Evolutionary conservation across 2,113 vertebrate species (phyloP), one percentile per base, ranked within the genome.

Genomic region (Beaufortia kweichowensis): DNA sequence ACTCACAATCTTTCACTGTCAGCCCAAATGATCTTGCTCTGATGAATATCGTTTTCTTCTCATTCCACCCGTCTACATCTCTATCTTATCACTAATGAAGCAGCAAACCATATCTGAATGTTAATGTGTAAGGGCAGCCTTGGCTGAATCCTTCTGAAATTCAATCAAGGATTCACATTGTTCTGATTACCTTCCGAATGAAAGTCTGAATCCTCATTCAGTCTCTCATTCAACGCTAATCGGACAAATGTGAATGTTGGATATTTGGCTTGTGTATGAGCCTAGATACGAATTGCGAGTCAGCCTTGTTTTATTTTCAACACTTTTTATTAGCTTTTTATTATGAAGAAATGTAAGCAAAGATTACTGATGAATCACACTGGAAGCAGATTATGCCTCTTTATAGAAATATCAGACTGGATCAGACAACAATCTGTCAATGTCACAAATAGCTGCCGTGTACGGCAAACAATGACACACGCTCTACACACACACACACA

Each of bases 21-120:
- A 17, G 28, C 55, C n/a, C 15, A 69, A 69, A 35, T 23, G n/a
- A 69, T 69, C 29, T 33, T 9, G 29, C 48, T 35, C n/a, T 69
- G 48, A 69, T 69, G 12, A 55, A 15, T 55, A 33, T 24, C 4
- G 33, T 69, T 69, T 69, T 55, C 48, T 53, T n/a, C 29, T 69
- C 29, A 69, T 69, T 69, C 28, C n/a, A 69, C 67, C 29, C 35
- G 67, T 69, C 67, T 17, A 46, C 48, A 17, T 69, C 48, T 55
- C 67, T 12, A 55, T 35, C 67, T 33, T 56, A 56, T 35, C 67
- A 2, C 29, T 24, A 69, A 69, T 24, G 48, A 28, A 56, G 48
- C 48, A 23, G n/a, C 33, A 24, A 69, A 69, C 1, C 21, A 23
- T 69, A 55, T 69, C 12, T 69, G 48, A 35, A 33, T 33, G 28